These are phyloP conservation scores for Panagrolaimus sp. DNA, from an alignment of 1,140 invertebrate species.

Conservation along the genomic window DNA sequence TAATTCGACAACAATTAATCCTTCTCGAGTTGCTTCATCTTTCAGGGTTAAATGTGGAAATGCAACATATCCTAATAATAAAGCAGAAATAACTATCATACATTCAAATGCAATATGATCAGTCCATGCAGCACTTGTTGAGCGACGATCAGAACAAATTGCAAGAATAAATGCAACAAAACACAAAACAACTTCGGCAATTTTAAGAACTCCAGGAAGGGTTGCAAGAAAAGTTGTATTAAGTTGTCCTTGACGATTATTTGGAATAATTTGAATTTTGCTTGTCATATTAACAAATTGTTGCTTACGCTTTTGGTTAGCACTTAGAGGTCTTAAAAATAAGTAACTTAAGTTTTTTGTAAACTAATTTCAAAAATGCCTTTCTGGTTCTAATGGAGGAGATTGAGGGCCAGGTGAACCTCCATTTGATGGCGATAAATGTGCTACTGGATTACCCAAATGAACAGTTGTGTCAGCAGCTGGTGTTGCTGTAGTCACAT, in stretches of 20 bases:
- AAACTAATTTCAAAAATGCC: background rate
- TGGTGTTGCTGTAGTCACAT: background rate
- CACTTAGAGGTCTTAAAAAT: background rate
- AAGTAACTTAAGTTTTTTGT: background rate
- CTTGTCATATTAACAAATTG: constrained; percentile 38
- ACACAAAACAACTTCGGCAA: constrained; percentile 56
- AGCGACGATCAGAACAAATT: constrained; percentile 55
- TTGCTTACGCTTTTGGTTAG: constrained; percentile 13
- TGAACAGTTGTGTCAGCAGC: background rate
- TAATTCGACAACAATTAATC: constrained; percentile 55
- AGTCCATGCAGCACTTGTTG: constrained; percentile 56
- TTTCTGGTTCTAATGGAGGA: background rate
- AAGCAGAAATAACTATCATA: constrained; percentile 47
- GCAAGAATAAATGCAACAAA: constrained; percentile 57
- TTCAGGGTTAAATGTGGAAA: constrained; percentile 56
- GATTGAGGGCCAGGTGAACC: constrained; percentile 1
- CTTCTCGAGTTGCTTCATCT: constrained; percentile 54
- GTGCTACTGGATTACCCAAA: background rate
- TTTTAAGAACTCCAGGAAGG: constrained; percentile 53
- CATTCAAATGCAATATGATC: constrained; percentile 59
- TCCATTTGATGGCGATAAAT: background rate
- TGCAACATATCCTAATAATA: constrained; percentile 55
- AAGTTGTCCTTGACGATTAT: constrained; percentile 51
- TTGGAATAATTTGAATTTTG: constrained; percentile 51
- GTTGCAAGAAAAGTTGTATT: constrained; percentile 55